phyloP scores from a whole-genome alignment of 2,113 vertebrate species.

The Marcusenius ussheri region DNA sequence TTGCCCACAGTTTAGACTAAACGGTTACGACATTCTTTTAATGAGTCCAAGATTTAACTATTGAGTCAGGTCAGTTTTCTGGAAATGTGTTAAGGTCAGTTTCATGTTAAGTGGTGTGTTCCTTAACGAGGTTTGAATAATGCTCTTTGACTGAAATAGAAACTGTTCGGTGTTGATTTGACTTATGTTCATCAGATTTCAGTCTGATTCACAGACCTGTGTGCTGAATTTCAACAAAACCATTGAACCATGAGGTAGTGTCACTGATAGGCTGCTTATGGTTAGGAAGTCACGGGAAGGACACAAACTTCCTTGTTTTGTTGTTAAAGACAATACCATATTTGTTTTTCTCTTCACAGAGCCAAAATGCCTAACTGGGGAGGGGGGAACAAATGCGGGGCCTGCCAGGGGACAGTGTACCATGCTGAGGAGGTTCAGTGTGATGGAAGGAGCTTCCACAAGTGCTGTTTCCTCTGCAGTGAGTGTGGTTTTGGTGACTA shows the following conservation, averaged over 20 bases:
- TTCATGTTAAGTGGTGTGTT: not conserved
- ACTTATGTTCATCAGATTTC: not conserved
- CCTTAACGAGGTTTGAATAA: not conserved
- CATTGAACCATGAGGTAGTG: not conserved
- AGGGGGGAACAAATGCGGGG: constrained; percentile 80
- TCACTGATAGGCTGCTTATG: not conserved
- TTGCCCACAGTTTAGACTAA: not conserved
- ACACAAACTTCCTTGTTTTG: constrained; percentile 1
- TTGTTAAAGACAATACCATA: not conserved
- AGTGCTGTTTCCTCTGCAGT: constrained; percentile 92
- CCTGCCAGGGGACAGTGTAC: constrained; percentile 78
- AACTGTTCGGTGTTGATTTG: not conserved
- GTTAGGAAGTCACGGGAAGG: not conserved
- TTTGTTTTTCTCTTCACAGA: constrained; percentile 32
- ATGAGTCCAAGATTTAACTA: not conserved
- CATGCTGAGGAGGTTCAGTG: constrained; percentile 93
- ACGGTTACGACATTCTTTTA: not conserved
- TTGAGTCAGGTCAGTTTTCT: not conserved
- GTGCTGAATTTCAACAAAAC: not conserved
- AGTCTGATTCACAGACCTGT: not conserved
- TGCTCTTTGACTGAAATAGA: not conserved
- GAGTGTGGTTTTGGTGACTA: constrained; percentile 50
- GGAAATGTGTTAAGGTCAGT: not conserved
- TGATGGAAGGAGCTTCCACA: constrained; percentile 84
- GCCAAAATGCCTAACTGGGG: constrained; percentile 85